Conservation (phyloP, 2,113 vertebrate genomes). For the Silurus glanis region DNA sequence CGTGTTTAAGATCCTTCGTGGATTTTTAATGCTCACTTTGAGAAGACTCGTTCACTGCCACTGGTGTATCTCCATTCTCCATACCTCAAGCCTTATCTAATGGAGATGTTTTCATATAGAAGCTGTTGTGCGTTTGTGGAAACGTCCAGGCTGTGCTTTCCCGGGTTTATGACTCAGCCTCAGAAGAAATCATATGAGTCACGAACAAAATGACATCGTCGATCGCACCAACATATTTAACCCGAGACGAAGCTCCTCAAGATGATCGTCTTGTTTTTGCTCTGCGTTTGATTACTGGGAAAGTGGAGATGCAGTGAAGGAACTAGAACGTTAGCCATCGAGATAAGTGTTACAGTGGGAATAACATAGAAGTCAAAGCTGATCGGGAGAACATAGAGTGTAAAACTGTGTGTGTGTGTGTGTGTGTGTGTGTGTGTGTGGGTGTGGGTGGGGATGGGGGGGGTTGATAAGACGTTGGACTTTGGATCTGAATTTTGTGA, state of each 20-base stretch:
- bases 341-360: too few species aligned
- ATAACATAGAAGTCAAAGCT: too few species aligned
- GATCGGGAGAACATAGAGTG: too few species aligned
- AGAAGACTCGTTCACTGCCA: background rate
- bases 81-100: background rate
- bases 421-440: too few species aligned
- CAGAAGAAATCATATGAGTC: slow-evolving; percentile 35
- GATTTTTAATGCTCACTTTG: background rate
- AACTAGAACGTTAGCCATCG: too few species aligned
- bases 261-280: background rate
- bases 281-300: too few species aligned
- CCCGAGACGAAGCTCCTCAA: background rate
- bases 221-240: background rate
- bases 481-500: too few species aligned
- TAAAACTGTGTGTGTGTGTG: too few species aligned
- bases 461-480: too few species aligned
- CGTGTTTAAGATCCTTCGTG: background rate
- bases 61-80: background rate
- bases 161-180: slow-evolving; percentile 40
- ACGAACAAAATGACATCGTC: slow-evolving; percentile 26
- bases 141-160: slow-evolving; percentile 3
- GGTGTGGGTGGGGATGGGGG: too few species aligned
- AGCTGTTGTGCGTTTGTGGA: background rate
- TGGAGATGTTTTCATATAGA: background rate
- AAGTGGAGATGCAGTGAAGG: too few species aligned